These are phyloP conservation scores for Melieria omissa DNA, from an alignment of 2,888 invertebrate genomes.

Conservation along the genomic window DNA sequence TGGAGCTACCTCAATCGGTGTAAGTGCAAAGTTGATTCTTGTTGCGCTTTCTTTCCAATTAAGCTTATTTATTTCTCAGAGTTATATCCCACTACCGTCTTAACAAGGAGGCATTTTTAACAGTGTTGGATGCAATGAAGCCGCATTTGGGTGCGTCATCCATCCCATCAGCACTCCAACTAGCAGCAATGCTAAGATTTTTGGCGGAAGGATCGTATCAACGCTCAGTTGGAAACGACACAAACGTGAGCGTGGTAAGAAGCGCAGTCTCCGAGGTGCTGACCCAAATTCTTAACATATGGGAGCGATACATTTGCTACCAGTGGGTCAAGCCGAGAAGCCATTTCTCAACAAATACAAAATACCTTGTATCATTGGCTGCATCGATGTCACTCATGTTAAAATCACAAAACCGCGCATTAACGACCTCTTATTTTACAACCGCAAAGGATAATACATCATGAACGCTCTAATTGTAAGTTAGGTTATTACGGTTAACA, in stretches of 20 bases:
- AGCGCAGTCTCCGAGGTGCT: constrained; percentile 28
- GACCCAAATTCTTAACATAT: too few relatives aligned
- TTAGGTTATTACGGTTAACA: background rate
- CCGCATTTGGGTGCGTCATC: background rate
- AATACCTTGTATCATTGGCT: constrained; percentile 28
- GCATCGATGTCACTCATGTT: constrained; percentile 29
- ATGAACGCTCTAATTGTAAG: constrained; percentile 14
- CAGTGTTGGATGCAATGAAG: too few relatives aligned
- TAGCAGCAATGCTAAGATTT: constrained; percentile 8
- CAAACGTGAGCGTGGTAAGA: constrained; percentile 17
- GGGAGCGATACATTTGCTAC: too few relatives aligned
- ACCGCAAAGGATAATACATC: too few relatives aligned
- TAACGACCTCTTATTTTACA: constrained; percentile 22
- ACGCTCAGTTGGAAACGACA: constrained; percentile 17
- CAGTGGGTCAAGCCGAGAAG: background rate
- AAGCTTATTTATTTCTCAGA: background rate
- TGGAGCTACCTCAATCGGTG: too few relatives aligned
- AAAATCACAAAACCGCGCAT: constrained; percentile 23
- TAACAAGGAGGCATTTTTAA: too few relatives aligned
- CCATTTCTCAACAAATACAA: constrained; percentile 27
- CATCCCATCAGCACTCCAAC: background rate
- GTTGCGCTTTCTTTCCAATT: too few relatives aligned
- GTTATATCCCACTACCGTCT: too few relatives aligned
- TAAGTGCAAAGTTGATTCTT: too few relatives aligned
- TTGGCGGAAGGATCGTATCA: constrained; percentile 22